phyloP scores from a whole-genome alignment of 2,113 vertebrate species.

The Pollachius pollachius region DNA sequence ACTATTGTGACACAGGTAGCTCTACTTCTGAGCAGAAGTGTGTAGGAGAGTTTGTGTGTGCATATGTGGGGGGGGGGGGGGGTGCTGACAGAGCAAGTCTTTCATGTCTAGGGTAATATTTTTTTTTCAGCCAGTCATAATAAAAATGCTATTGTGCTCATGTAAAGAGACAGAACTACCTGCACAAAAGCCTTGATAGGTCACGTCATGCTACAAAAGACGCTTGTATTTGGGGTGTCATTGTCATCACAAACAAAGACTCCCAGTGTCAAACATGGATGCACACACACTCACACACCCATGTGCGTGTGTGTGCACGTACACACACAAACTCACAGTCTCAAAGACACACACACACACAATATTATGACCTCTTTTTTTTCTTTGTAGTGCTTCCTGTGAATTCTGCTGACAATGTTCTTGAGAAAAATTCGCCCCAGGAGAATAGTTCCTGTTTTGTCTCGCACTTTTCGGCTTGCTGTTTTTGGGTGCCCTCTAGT shows the following conservation, averaged over 20 bases:
- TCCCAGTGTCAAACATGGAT: not conserved
- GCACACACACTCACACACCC: too few relatives aligned
- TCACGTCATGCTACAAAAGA: too few relatives aligned
- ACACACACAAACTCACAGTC: too few relatives aligned
- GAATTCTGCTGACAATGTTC: conserved; percentile 55
- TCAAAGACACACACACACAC: too few relatives aligned
- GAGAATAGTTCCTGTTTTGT: conserved; percentile 6
- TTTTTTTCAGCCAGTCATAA: conserved; percentile 51
- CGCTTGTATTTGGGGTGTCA: not conserved
- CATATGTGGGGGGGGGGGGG: conserved; percentile 24
- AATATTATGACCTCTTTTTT: too few relatives aligned
- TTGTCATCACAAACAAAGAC: not conserved
- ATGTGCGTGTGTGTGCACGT: too few relatives aligned
- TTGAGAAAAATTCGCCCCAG: conserved; percentile 38
- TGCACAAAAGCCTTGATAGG: not conserved
- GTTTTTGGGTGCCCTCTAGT: conserved; percentile 62
- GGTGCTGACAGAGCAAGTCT: conserved; percentile 47
- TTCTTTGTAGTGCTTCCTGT: conserved; percentile 38
- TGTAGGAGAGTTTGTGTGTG: too few relatives aligned
- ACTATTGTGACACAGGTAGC: conserved; percentile 51
- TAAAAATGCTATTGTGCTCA: conserved; percentile 57
- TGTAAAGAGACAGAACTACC: conserved; percentile 48
- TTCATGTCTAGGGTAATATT: conserved; percentile 50
- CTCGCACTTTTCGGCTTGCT: conserved; percentile 17
- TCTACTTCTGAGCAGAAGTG: conserved; percentile 11